These are phyloP conservation scores for Steatornis caripensis DNA, from an alignment of 2,113 vertebrate genomes.

Conservation along the genomic window DNA sequence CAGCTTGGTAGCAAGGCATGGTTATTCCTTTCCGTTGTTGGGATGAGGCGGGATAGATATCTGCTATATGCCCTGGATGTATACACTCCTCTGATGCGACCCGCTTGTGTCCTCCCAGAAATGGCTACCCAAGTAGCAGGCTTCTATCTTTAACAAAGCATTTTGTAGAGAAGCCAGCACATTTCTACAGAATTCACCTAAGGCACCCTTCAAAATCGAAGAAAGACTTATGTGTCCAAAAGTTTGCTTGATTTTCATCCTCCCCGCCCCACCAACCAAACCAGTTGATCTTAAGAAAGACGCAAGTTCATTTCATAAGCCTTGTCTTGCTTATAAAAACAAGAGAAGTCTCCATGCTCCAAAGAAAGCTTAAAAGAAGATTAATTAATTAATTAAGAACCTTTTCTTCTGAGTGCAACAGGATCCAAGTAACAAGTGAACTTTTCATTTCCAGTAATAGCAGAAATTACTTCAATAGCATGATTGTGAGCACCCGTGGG, in stretches of 20 bases:
- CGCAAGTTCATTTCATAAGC: not conserved
- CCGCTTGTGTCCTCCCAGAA: not conserved
- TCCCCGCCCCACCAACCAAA: not conserved
- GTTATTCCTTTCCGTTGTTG: not conserved
- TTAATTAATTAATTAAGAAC: slow-evolving; percentile 62
- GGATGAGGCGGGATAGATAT: not conserved
- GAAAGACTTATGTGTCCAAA: not conserved
- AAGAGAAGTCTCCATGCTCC: not conserved
- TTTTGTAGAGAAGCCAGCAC: not conserved
- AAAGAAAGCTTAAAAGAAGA: slow-evolving; percentile 20
- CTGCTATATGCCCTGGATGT: not conserved
- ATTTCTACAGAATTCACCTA: not conserved
- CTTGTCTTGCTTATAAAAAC: not conserved
- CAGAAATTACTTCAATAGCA: slow-evolving; percentile 64
- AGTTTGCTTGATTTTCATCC: not conserved
- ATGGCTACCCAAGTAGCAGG: not conserved
- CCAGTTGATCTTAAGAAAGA: not conserved
- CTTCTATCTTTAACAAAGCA: not conserved
- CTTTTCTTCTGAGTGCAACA: slow-evolving; percentile 51
- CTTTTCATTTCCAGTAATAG: slow-evolving; percentile 66
- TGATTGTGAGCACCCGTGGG: slow-evolving; percentile 60
- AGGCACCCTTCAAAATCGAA: not conserved
- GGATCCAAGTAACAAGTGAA: slow-evolving; percentile 62
- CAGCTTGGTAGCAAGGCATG: not conserved
- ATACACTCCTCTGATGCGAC: not conserved